A percentile compares a stretch with the other conserved stretches of the same genome.
Evolutionary conservation across 2,797 vertebrate species (phyloP).

Genomic region (Amphiprion clarkii): DNA sequence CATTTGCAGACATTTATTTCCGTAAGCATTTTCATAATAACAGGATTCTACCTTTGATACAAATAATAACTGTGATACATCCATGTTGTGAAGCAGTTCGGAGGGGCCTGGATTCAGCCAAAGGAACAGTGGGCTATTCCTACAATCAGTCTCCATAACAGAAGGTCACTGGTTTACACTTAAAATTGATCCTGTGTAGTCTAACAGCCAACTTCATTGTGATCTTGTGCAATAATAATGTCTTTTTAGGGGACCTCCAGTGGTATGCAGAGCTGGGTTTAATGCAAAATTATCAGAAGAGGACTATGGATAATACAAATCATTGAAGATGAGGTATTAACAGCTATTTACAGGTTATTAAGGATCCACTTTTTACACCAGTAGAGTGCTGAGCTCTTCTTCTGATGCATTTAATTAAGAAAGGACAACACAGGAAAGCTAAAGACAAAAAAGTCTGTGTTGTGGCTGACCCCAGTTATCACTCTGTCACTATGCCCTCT

Average conservation of each 20-base stretch:
- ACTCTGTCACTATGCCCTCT: background rate
- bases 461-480: background rate
- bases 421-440: background rate
- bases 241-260: background rate
- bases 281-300: background rate
- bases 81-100: no score
- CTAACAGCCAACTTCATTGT: background rate
- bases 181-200: background rate
- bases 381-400: background rate
- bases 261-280: background rate
- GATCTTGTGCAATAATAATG: background rate
- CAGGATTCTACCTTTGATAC: background rate
- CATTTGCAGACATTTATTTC: background rate
- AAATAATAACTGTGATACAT: background rate
- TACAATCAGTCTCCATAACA: background rate
- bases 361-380: background rate
- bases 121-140: background rate
- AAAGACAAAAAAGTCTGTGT: background rate
- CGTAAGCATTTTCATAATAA: background rate
- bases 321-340: no score
- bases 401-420: slow-evolving; percentile 2
- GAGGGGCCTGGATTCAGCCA: no score
- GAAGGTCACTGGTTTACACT: background rate
- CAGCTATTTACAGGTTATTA: background rate
- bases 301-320: background rate